These are phyloP conservation scores for Cololabis saira DNA, from an alignment of 2,113 vertebrate species.

Conservation along the genomic window DNA sequence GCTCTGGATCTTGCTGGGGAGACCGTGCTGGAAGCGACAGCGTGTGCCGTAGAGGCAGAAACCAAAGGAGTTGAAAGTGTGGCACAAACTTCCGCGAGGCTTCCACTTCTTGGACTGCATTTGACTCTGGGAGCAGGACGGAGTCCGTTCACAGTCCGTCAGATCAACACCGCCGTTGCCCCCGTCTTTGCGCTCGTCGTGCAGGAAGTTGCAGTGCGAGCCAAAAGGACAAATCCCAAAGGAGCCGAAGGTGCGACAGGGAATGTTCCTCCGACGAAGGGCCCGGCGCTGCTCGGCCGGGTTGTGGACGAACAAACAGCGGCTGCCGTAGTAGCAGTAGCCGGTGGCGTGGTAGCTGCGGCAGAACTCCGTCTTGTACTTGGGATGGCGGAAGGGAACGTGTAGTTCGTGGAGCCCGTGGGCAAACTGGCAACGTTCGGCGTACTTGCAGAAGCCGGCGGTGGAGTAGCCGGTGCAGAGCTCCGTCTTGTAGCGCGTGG, in stretches of 20 bases:
- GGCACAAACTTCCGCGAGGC: slow-evolving; percentile 73
- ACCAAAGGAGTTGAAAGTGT: slow-evolving; percentile 79
- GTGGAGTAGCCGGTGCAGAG: slow-evolving; percentile 81
- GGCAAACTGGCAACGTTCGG: slow-evolving; percentile 83
- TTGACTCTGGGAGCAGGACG: background rate
- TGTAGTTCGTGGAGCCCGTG: slow-evolving; percentile 85
- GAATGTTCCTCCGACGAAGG: slow-evolving; percentile 56
- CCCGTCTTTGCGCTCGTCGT: slow-evolving; percentile 22
- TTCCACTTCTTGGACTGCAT: slow-evolving; percentile 61
- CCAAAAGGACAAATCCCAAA: slow-evolving; percentile 80
- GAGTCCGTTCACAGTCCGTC: background rate
- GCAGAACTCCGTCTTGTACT: slow-evolving; percentile 85
- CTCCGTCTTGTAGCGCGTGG: slow-evolving; percentile 84
- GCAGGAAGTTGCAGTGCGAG: slow-evolving; percentile 78
- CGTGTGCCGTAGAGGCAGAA: slow-evolving; percentile 83
- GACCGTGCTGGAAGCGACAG: slow-evolving; percentile 81
- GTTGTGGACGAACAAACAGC: slow-evolving; percentile 83
- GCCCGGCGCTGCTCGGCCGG: slow-evolving; percentile 74
- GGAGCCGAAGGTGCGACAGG: slow-evolving; percentile 74
- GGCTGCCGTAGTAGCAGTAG: slow-evolving; percentile 81
- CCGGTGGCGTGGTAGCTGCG: slow-evolving; percentile 78
- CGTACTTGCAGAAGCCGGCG: slow-evolving; percentile 78
- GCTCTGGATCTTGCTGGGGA: slow-evolving; percentile 60
- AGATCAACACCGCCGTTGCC: background rate
- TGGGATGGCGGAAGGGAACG: slow-evolving; percentile 80